These are phyloP conservation scores for Catostylus mosaicus DNA, from an alignment of 30 jellyfish, hydroid and myxozoan species.

Conservation along the genomic window DNA sequence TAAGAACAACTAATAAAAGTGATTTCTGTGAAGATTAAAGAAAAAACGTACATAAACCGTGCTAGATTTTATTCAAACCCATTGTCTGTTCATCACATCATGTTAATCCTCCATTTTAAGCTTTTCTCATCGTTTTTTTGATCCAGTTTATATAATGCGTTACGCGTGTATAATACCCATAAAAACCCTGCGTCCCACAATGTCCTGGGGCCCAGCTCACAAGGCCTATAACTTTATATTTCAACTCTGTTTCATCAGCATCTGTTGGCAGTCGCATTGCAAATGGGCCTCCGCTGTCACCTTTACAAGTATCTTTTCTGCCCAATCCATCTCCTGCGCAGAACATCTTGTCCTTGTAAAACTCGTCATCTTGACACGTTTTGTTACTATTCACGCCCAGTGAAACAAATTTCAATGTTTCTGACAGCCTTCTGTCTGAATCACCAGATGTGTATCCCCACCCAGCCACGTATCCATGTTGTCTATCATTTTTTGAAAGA, in stretches of 20 bases:
- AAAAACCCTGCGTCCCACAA: not conserved
- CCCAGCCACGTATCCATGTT: constrained; percentile 60
- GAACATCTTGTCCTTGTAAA: constrained; percentile 5
- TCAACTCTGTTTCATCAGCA: not conserved
- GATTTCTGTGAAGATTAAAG: too few relatives aligned
- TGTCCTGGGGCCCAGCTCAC: constrained; percentile 57
- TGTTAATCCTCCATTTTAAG: too few relatives aligned
- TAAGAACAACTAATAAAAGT: too few relatives aligned
- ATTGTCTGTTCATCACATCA: too few relatives aligned
- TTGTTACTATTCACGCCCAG: constrained; percentile 32
- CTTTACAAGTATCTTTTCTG: constrained; percentile 61
- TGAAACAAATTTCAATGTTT: not conserved
- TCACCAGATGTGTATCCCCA: constrained; percentile 50
- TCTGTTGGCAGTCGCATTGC: constrained; percentile 29
- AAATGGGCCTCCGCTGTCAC: constrained; percentile 87
- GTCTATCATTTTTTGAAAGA: not conserved
- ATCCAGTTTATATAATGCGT: constrained; percentile 64
- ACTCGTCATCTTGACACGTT: constrained; percentile 27
- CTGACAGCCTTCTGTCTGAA: not conserved
- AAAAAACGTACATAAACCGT: too few relatives aligned
- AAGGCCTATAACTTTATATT: constrained; percentile 51
- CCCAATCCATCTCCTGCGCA: constrained; percentile 45
- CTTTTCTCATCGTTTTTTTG: constrained; percentile 9
- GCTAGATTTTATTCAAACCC: too few relatives aligned
- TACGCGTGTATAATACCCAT: constrained; percentile 71